These are phyloP conservation scores for Zygaena filipendulae DNA, from an alignment of 2,888 invertebrate genomes.

Conservation along the genomic window DNA sequence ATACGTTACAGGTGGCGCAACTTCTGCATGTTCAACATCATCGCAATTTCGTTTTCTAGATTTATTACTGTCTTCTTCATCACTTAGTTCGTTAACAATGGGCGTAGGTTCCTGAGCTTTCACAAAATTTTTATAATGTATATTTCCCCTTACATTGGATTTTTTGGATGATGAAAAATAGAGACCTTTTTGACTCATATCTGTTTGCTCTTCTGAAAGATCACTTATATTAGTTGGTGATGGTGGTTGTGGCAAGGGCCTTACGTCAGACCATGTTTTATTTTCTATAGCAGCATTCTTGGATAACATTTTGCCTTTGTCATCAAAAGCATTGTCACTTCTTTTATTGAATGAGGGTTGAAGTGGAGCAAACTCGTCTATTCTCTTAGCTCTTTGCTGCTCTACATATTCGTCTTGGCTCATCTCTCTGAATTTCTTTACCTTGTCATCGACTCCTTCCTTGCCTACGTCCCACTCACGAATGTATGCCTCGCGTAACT, in stretches of 20 bases:
- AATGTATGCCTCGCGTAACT: slow-evolving; percentile 63
- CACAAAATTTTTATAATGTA: slow-evolving; percentile 50
- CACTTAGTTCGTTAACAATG: slow-evolving; percentile 43
- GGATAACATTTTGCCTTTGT: slow-evolving; percentile 30
- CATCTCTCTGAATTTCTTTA: slow-evolving; percentile 65
- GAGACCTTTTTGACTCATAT: slow-evolving; percentile 41
- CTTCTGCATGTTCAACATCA: slow-evolving; percentile 38
- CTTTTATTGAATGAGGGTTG: slow-evolving; percentile 24
- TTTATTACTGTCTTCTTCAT: slow-evolving; percentile 21
- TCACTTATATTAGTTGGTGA: slow-evolving; percentile 33
- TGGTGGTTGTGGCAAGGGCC: slow-evolving; percentile 30
- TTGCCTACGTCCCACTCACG: slow-evolving; percentile 82
- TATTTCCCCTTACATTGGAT: slow-evolving; percentile 1
- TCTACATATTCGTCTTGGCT: slow-evolving; percentile 82
- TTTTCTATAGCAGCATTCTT: slow-evolving; percentile 12
- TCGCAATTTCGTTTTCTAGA: slow-evolving; percentile 15
- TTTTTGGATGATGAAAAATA: slow-evolving; percentile 32
- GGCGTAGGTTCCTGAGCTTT: slow-evolving; percentile 32
- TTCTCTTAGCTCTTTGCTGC: slow-evolving; percentile 77
- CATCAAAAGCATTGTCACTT: slow-evolving; percentile 33
- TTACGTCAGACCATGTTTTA: slow-evolving; percentile 49
- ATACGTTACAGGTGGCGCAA: slow-evolving; percentile 74
- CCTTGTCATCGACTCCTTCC: slow-evolving; percentile 63
- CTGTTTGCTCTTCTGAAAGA: slow-evolving; percentile 15
- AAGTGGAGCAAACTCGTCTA: slow-evolving; percentile 83